Base-by-base conservation (phyloP, 2,113 vertebrate species). In the Epinephelus fuscoguttatus region DNA sequence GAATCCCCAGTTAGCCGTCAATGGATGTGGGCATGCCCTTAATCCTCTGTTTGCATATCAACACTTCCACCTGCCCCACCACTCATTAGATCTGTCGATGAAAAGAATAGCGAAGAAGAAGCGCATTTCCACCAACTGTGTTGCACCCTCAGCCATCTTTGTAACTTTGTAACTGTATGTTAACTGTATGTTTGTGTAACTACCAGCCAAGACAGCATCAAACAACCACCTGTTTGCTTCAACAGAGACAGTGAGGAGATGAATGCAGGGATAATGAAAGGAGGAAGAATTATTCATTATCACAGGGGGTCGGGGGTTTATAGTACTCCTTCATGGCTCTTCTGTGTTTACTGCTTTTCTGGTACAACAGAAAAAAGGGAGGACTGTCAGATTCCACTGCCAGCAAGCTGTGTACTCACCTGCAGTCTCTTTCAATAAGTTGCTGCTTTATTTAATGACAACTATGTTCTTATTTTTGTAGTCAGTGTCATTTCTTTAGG, bases 181-280 rank as follows among this genome's bases (percentile, higher is more conserved):
- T 45, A 27, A 27, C 27, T 27, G 3, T 27, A 27, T 9, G 25
- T 68, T 69, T 56, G 40, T 78, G 33, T 61, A 23, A 56, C 57
- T 37, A 52, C 40, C 64, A 37, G n/a, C 70, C 27, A 70, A 19
- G 53, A 57, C 1, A 2, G 40, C 18, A 70, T 76, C 25, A 78
- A 67, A 86, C 60, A 81, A 74, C 57, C 68, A 56, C 69, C 70
- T 63, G 68, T 66, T 55, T 53, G 62, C 52, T 21, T 25, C 8
- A 70, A 63, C 42, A 37, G n/a, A 0, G 11, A 70, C 42, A 37
- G n/a, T 0, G 11, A 70, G 49, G 55, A 18, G 60, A 19, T 52
- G 52, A 60, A 37, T n/a, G 60, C 23, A 25, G 45, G 2, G 25
- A 52, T 30, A 23, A 23, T 64, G 9, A 77, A 69, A 72, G 33